Evolutionary conservation across 2,888 invertebrate genomes (phyloP), one percentile per base, ranked within the genome.

Genomic region (Dioctria linearis): DNA sequence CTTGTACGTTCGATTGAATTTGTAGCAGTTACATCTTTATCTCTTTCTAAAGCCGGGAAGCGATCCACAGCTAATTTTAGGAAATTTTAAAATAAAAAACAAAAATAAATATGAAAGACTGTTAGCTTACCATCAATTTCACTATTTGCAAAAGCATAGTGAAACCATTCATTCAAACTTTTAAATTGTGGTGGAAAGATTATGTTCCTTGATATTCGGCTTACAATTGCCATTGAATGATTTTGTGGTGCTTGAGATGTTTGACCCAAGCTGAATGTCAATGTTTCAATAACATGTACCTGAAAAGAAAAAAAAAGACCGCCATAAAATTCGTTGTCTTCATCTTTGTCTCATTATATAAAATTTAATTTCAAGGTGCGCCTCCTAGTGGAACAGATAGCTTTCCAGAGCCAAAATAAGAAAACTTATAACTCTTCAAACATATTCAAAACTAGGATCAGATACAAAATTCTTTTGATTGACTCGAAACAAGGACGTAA

Each of bases 131-230:
- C 96, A 90, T 98, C 98, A 80, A 98, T 95, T 89, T 98, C 98
- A 88, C 96, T 95, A 85, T 95, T 96, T 37, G 96, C 95, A 90
- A 98, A 98, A 0, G 98, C 96, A 89, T 98, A 98, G 85, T 95
- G 94, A 90, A 98, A 98, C 98, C 98, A 98, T 89, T 98, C 98
- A 86, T 95, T 94, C 59, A 98, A 91, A 54, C 95, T 95, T 89
- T 97, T 95, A 89, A 98, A 98, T 90, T 98, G 98, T 46, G 98
- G 98, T 83, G 98, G 98, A 90, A 98, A 98, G 82, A 97, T 93
- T 82, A 97, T 94, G 84, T 95, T 96, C 73, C 98, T 91, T 76
- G 97, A 95, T 86, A 98, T 94, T 86, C 96, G 94, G 87, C 97
- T 97, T 79, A 98, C 97, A 8, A 96, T 97, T 39, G 96, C 98